Percentiles rank a stretch among this genome's conserved stretches.
phyloP scores from a whole-genome alignment of 2,888 invertebrate genomes.

The Mimachlamys varia region DNA sequence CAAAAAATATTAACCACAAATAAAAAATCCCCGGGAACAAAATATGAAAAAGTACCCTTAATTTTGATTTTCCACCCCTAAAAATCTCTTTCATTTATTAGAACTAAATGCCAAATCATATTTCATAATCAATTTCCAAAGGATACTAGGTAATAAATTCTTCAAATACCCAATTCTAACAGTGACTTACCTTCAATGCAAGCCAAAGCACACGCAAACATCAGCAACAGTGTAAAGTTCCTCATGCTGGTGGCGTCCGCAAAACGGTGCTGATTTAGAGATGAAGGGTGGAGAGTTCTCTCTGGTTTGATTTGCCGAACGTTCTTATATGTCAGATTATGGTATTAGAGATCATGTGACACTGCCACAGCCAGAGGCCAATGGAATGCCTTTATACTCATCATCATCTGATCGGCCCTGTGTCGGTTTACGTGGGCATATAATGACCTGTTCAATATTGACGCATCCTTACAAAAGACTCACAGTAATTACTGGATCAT shows the following conservation, averaged over 20 bases:
- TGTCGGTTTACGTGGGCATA: neutral
- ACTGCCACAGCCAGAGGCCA: neutral
- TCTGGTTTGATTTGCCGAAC: neutral
- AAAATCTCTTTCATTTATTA: too few relatives aligned
- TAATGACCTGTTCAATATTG: neutral
- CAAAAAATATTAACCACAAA: too few relatives aligned
- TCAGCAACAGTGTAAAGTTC: neutral
- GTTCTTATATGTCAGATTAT: neutral
- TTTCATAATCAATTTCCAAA: too few relatives aligned
- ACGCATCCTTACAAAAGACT: conserved; percentile 11
- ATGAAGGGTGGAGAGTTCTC: neutral
- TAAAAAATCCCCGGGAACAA: too few relatives aligned
- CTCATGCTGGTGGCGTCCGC: neutral
- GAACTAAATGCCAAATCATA: too few relatives aligned
- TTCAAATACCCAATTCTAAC: neutral
- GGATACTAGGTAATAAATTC: too few relatives aligned
- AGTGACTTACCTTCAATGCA: neutral
- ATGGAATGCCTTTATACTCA: neutral
- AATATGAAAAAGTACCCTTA: too few relatives aligned
- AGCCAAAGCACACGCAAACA: neutral
- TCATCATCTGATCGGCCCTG: neutral
- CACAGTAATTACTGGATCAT: neutral
- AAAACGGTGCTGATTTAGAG: neutral
- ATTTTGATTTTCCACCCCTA: too few relatives aligned
- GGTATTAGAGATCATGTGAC: neutral